Base-by-base conservation (phyloP, 1,140 invertebrate genomes). In the Scylla paramamosain region DNA sequence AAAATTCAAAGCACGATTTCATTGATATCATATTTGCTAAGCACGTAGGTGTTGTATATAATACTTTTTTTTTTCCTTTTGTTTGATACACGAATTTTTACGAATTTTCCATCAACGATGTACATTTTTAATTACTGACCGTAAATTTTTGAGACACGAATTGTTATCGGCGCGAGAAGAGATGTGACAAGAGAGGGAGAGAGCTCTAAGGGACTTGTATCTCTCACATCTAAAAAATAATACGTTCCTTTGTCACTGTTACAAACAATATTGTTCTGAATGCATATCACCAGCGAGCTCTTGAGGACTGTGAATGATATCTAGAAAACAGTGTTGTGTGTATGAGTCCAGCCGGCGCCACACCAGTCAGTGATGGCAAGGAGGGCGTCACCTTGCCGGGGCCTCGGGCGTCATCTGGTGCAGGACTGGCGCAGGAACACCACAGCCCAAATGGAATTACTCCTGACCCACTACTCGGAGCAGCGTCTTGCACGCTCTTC, bases 271-370 rank as follows among this genome's bases (percentile, higher is more conserved):
- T 77, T 12, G 67, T 77, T 77, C 67, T 77, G 67, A 77, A 77
- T 77, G 67, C 67, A 77, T 77, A 32, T 77, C 31, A 91, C 90
- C 90, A 91, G 90, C 90, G 59, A 91, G 90, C 46, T 91, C 59
- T 91, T 77, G 52, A 77, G 90, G 90, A 77, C 29, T 91, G 84
- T 87, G 25, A 46, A 32, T 91, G 90, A 77, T 91, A 77, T 28
- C 90, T 91, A 91, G 52, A 77, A 91, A 39, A 91, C 12, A 91
- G 52, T 32, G 77, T 91, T 77, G 59, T 91, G 46, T 91, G 90
- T 12, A 32, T 91, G 90, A 77, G 90, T 91, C 90, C 59, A 91
- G 90, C 90, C 90, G 59, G 90, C 90, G 90, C 59, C 52, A 77
- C 90, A 91, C 32, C 29, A 39, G 4, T 29, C 77, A 77, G 77